Evolutionary conservation across 2,797 vertebrate species (phyloP).

Genomic region (Mallotus villosus): DNA sequence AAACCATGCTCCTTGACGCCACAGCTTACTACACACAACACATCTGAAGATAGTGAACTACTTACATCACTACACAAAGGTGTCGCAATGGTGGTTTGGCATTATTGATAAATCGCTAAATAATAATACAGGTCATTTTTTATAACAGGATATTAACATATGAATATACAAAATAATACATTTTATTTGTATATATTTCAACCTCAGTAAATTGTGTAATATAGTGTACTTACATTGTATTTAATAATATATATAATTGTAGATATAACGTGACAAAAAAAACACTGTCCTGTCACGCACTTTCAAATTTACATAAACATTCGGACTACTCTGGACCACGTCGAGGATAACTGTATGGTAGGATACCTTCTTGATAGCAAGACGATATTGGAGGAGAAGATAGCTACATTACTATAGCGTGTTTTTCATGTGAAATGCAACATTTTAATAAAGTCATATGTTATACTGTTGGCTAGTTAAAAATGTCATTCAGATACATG

Average conservation of each 20-base stretch:
- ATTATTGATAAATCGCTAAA: not conserved
- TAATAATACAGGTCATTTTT: not conserved
- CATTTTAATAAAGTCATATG: not conserved
- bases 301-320: not conserved
- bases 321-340: not conserved
- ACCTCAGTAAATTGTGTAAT: too few species aligned
- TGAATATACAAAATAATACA: too few species aligned
- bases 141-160: not conserved
- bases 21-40: conserved; percentile 7
- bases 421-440: not conserved
- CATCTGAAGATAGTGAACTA: not conserved
- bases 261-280: too few species aligned
- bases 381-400: not conserved
- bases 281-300: not conserved
- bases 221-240: too few species aligned
- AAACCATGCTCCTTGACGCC: not conserved
- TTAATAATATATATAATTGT: too few species aligned
- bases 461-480: too few species aligned
- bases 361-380: not conserved
- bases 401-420: not conserved
- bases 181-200: too few species aligned
- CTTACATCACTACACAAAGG: not conserved
- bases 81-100: not conserved
- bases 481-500: conserved; percentile 39
- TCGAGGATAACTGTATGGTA: not conserved